Evolutionary conservation across 1,140 invertebrate genomes (phyloP), one percentile per base, ranked within the genome.

Genomic region (Solenopsis invicta): DNA sequence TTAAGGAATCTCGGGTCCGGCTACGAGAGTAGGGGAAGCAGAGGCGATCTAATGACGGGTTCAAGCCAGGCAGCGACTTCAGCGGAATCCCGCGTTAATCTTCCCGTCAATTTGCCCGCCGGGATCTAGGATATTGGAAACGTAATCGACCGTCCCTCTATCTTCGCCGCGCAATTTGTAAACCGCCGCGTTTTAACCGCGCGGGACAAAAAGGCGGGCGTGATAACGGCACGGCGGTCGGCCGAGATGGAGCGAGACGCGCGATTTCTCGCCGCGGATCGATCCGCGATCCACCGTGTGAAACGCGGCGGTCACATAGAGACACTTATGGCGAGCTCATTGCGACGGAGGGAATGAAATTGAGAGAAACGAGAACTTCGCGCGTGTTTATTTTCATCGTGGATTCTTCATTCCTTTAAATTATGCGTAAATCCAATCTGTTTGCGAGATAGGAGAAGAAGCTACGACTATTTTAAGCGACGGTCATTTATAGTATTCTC

Each of bases 41-140:
- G 45, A 34, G 54, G 8, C 8, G 62, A 81, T 67, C 61, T 67
- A 67, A 80, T 41, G 62, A 61, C 67, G 41, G 71, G 34, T 81
- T 71, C 2, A 13, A 52, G 18, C 75, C 12, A 12, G n/a, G 21
- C 41, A 16, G 52, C 67, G 54, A 48, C 52, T 37, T 48, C 12
- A 84, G 54, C 69, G 69, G 29, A 75, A 61, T 74, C 52, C 41
- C 52, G 80, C 69, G 80, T 84, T 84, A 84, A 84, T 84, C 54
- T 62, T 74, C 45, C 37, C 66, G 34, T 74, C 69, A 54, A 74
- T 50, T 62, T 61, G 80, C 54, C 54, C 54, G 54, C 29, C 29
- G 80, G 41, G 54, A 84, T 75, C 69, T 84, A 75, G 69, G 69
- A 84, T 84, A 84, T 84, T 84, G 69, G 69, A 84, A 75, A 75